A percentile compares a stretch with the other conserved stretches of the same genome.
phyloP scores from a whole-genome alignment of 2,113 vertebrate species.

The Mugil cephalus region DNA sequence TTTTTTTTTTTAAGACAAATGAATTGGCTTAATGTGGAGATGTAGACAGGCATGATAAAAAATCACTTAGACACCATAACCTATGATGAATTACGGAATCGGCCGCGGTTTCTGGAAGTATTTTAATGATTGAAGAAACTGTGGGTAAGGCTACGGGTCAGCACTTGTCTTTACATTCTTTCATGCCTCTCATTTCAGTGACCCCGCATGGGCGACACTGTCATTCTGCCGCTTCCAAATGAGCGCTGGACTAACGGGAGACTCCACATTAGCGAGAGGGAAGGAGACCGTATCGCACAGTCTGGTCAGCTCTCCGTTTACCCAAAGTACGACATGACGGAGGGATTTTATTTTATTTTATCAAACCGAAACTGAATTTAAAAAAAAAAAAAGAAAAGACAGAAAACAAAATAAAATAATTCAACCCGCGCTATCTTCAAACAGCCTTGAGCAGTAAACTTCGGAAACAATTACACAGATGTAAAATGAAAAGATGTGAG shows the following conservation, averaged over 20 bases:
- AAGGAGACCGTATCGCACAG: constrained; percentile 48
- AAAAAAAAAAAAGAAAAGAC: background rate
- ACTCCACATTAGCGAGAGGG: constrained; percentile 58
- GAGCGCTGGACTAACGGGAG: constrained; percentile 67
- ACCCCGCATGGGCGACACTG: constrained; percentile 77
- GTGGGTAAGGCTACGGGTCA: constrained; percentile 82
- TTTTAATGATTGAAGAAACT: constrained; percentile 87
- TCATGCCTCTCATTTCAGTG: constrained; percentile 76
- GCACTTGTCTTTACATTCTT: constrained; percentile 80
- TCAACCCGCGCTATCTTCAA: constrained; percentile 8
- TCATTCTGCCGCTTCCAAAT: constrained; percentile 82
- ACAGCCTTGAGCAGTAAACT: constrained; percentile 47
- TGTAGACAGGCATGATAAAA: constrained; percentile 79
- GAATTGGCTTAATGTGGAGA: constrained; percentile 73
- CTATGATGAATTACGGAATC: constrained; percentile 80
- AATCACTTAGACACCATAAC: constrained; percentile 80
- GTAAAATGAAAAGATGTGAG: constrained; percentile 70
- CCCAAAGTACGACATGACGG: constrained; percentile 25
- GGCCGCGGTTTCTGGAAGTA: constrained; percentile 73
- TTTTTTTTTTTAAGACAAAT: constrained; percentile 75
- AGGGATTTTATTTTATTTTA: background rate
- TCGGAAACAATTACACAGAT: constrained; percentile 65
- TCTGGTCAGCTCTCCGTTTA: constrained; percentile 57
- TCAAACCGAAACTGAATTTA: background rate
- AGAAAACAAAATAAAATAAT: constrained; percentile 30